A percentile compares a stretch with the other conserved stretches of the same genome.
Evolutionary conservation across 1,140 invertebrate genomes (phyloP).

Genomic region (Papilio machaon): DNA sequence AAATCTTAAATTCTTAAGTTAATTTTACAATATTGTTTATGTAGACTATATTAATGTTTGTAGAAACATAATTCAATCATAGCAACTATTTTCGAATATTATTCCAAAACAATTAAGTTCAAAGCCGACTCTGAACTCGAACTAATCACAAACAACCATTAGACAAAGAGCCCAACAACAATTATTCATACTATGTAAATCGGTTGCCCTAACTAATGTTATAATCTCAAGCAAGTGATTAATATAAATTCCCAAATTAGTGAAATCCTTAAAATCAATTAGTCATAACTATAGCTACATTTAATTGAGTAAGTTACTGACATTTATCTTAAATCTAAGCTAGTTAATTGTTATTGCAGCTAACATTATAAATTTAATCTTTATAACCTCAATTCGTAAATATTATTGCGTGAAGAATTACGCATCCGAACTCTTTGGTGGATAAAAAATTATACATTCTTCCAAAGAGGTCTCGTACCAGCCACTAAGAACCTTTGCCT

Average conservation of each 20-base stretch:
- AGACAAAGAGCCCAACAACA: constrained; percentile 29
- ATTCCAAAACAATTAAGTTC: constrained; percentile 31
- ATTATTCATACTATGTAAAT: constrained; percentile 34
- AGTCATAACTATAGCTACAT: not conserved
- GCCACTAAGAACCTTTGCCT: too few species aligned
- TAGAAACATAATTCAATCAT: constrained; percentile 9
- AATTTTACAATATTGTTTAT: not conserved
- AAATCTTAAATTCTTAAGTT: not conserved
- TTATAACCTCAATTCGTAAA: too few species aligned
- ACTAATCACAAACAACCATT: constrained; percentile 34
- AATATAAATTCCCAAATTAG: constrained; percentile 28
- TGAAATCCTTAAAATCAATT: constrained; percentile 34
- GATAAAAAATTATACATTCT: too few species aligned
- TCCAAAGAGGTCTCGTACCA: too few species aligned
- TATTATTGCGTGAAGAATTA: too few species aligned
- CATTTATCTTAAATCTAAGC: not conserved
- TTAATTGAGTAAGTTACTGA: constrained; percentile 4
- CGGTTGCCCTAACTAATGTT: constrained; percentile 28
- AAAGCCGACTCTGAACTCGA: constrained; percentile 11
- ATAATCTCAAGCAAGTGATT: constrained; percentile 31
- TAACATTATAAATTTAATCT: not conserved
- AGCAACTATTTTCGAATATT: constrained; percentile 23
- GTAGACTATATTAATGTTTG: not conserved
- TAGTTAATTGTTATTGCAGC: not conserved
- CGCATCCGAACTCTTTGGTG: too few species aligned